A percentile compares a stretch with the other conserved stretches of the same genome.
phyloP scores from a whole-genome alignment of 2,113 vertebrate genomes.

The Entelurus aequoreus region DNA sequence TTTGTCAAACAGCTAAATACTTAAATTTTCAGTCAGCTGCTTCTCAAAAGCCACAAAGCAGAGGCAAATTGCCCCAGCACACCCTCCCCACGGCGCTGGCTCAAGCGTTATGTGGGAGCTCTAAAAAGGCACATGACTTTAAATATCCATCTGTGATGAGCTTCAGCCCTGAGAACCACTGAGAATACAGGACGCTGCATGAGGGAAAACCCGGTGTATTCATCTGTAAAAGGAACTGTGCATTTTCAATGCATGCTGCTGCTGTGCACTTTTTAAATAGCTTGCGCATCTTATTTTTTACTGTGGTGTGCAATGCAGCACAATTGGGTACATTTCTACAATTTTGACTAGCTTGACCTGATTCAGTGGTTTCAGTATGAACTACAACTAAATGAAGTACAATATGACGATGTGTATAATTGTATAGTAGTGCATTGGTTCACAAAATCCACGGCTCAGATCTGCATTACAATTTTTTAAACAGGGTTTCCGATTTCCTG shows the following conservation, averaged over 20 bases:
- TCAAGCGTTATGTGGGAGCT: too few relatives aligned
- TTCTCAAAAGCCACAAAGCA: neutral
- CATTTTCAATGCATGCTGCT: neutral
- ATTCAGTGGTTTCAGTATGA: too few relatives aligned
- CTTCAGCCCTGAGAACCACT: neutral
- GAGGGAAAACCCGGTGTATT: neutral
- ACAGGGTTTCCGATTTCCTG: too few relatives aligned
- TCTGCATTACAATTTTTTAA: too few relatives aligned
- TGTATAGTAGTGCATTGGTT: too few relatives aligned
- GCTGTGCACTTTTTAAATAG: neutral
- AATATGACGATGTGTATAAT: too few relatives aligned
- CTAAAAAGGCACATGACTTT: too few relatives aligned
- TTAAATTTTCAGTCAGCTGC: neutral
- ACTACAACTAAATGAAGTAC: too few relatives aligned
- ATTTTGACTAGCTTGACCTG: too few relatives aligned
- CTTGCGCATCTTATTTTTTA: neutral
- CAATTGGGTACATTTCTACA: too few relatives aligned
- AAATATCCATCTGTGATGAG: neutral
- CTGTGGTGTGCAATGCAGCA: too few relatives aligned
- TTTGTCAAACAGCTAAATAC: neutral
- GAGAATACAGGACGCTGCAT: neutral
- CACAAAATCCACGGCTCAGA: too few relatives aligned
- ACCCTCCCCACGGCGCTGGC: neutral
- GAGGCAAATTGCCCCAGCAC: neutral
- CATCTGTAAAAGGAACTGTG: neutral